Conservation (phyloP, 2,888 invertebrate species). For the Pandemis corylana region DNA sequence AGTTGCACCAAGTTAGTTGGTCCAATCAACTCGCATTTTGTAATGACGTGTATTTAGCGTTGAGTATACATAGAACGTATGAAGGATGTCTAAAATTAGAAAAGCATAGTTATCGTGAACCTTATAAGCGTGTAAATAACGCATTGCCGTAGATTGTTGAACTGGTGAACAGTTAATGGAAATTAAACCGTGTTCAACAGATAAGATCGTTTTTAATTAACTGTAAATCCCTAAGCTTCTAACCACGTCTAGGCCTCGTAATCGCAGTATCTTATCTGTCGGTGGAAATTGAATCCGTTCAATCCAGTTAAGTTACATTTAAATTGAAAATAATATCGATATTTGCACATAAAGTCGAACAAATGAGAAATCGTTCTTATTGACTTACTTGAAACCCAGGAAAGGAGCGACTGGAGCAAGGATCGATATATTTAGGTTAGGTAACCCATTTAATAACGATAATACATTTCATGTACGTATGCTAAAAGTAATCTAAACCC, state of each 20-base stretch:
- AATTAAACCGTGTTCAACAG: background rate
- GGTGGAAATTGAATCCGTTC: background rate
- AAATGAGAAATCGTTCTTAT: constrained; percentile 3
- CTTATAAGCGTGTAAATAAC: no score
- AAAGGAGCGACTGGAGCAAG: background rate
- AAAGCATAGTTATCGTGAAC: background rate
- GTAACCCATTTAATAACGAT: background rate
- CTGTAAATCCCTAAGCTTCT: background rate
- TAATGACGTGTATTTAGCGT: no score
- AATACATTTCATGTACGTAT: no score
- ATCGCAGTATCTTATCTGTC: background rate
- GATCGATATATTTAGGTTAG: background rate
- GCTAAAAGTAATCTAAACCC: background rate
- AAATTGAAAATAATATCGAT: background rate
- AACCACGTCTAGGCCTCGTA: background rate
- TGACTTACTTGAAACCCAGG: background rate
- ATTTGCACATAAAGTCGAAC: background rate
- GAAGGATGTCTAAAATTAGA: background rate
- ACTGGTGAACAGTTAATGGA: background rate
- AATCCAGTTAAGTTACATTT: background rate
- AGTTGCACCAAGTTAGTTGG: no score
- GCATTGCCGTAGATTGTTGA: background rate
- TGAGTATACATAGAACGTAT: no score
- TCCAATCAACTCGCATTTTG: no score
- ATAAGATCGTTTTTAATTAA: constrained; percentile 2